Conservation (phyloP, 2,113 vertebrate species). For the Nibea albiflora region DNA sequence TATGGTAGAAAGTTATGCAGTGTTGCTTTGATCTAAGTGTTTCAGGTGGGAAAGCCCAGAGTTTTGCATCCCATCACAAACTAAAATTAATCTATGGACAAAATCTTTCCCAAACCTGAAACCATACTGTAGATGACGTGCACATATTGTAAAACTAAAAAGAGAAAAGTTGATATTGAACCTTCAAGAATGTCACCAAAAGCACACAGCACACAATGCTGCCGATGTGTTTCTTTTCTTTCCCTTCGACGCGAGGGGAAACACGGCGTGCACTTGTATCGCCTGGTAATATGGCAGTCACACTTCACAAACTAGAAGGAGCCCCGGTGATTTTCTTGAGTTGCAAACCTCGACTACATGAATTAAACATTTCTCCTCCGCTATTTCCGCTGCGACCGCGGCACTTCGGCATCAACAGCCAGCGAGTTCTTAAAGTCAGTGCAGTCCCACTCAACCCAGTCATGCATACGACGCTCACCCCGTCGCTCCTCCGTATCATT, state of each 20-base stretch:
- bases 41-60: too few species aligned
- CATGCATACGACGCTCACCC: conserved; percentile 5
- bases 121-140: too few species aligned
- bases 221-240: neutral
- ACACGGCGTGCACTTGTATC: neutral
- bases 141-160: too few species aligned
- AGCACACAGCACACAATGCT: neutral
- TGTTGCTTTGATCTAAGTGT: too few species aligned
- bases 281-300: conserved; percentile 19
- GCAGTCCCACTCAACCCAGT: conserved; percentile 21
- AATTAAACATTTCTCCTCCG: conserved; percentile 44
- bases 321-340: conserved; percentile 29
- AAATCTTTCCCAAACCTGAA: too few species aligned
- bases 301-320: neutral
- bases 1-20: too few species aligned
- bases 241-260: conserved; percentile 4
- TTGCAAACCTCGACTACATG: conserved; percentile 32
- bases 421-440: conserved; percentile 43
- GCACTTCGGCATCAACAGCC: conserved; percentile 32
- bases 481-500: conserved; percentile 22
- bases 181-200: too few species aligned
- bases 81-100: too few species aligned
- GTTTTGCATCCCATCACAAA: too few species aligned
- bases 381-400: conserved; percentile 28
- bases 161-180: too few species aligned